Evolutionary conservation across 2,888 invertebrate genomes (phyloP).

Genomic region (Erynnis tages): DNA sequence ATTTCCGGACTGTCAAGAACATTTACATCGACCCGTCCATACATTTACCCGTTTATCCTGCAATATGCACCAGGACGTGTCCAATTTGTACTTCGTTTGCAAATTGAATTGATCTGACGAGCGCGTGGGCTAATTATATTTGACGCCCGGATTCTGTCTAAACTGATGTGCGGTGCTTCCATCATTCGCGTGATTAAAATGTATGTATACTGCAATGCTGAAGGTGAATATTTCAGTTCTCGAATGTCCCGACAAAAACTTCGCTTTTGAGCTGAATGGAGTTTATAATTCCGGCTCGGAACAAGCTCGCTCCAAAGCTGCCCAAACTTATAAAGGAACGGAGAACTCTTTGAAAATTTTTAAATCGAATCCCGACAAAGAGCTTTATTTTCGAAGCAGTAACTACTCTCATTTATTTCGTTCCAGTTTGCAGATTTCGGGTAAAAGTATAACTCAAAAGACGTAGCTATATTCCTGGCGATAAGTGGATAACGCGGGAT

Average conservation of each 20-base stretch:
- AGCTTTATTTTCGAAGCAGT: slow-evolving; percentile 1
- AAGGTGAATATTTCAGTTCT: background rate
- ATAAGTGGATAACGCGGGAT: no score
- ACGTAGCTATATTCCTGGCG: no score
- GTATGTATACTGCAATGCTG: background rate
- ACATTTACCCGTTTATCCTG: background rate
- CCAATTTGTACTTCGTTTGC: slow-evolving; percentile 10
- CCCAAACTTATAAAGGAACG: slow-evolving; percentile 5
- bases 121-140: slow-evolving; percentile 15
- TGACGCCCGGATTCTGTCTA: slow-evolving; percentile 5
- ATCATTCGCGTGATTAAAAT: slow-evolving; percentile 4
- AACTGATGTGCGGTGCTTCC: background rate
- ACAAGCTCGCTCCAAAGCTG: background rate
- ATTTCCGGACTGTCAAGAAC: background rate
- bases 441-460: no score
- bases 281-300: slow-evolving; percentile 1
- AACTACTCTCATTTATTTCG: background rate
- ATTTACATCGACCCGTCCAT: background rate
- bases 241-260: background rate
- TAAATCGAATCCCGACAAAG: background rate
- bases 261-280: slow-evolving; percentile 12
- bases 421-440: background rate
- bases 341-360: slow-evolving; percentile 4
- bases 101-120: slow-evolving; percentile 16
- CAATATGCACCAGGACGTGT: slow-evolving; percentile 16